Evolutionary conservation across 2,888 invertebrate genomes (phyloP), one percentile per base, ranked within the genome.

Genomic region (Dendrolimus houi): DNA sequence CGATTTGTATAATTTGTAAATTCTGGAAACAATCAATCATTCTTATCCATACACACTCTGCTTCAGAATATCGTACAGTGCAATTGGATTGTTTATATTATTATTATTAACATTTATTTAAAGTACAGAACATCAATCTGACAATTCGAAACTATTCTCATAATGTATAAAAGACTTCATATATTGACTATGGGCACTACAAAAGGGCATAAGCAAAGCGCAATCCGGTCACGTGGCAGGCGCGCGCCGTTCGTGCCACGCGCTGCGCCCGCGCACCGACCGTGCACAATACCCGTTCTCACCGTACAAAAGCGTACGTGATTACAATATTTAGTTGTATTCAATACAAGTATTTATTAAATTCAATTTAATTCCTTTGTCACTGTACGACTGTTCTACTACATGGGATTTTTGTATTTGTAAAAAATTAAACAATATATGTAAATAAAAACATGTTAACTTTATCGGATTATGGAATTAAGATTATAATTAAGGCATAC

Each of bases 141-240:
- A 10, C 7, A 52, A 55, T 55, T 54, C 42, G 52, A 42, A 8
- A 42, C 62, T 62, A 66, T 65, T 60, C 47, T 47, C 47, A 47
- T 12, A 47, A 47, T 10, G 12, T 8, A 47, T 9, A 47, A 47
- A 47, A 47, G 47, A 47, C 3, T 47, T 47, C 47, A 47, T 9
- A 1, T 47, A 47, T 12, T 10, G 42, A 13, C 42, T n/a, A 54
- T n/a, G 7, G 9, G 14, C 1, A 70, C 75, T 74, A 83, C 81
- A 85, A 87, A 86, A 84, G 83, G 81, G 78, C 79, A 74, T 83
- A 81, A 77, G 76, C 76, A 69, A 76, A 77, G 74, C 72, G 75
- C 74, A 83, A 77, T 76, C 76, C 68, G 77, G 87, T 87, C 89
- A 88, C 89, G 89, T 88, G 89, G 70, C 79, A 66, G 70, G 85